Conservation (phyloP, 2,888 invertebrate species). For the Clistopyga incitator region DNA sequence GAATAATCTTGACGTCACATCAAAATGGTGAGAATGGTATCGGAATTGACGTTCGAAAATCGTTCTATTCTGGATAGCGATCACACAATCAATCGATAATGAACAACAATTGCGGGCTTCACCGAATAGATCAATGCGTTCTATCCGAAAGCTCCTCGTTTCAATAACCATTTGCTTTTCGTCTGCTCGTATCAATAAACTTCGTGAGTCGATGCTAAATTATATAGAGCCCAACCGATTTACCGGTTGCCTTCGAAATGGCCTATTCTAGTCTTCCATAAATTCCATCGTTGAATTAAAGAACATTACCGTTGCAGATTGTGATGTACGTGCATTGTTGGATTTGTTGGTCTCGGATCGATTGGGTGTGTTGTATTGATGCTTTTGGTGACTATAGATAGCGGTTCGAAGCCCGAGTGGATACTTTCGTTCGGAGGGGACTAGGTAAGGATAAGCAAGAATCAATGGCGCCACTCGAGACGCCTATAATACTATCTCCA, state of each 20-base stretch:
- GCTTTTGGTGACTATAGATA: conserved; percentile 4
- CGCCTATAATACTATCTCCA: conserved; percentile 55
- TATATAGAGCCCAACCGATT: neutral
- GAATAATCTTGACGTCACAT: too few relatives aligned
- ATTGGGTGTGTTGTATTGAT: conserved; percentile 3
- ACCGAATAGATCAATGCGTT: too few relatives aligned
- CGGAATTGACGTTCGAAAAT: too few relatives aligned
- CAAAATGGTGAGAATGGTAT: too few relatives aligned
- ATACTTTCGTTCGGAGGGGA: conserved; percentile 23
- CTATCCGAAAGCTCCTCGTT: too few relatives aligned
- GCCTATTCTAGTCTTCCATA: neutral
- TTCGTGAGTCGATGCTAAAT: too few relatives aligned
- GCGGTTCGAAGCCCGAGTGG: neutral
- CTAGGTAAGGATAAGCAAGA: conserved; percentile 46
- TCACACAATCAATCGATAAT: too few relatives aligned
- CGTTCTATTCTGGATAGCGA: too few relatives aligned
- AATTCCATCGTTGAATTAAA: neutral
- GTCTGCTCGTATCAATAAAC: too few relatives aligned
- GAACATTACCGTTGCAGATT: conserved; percentile 2
- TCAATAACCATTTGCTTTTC: too few relatives aligned
- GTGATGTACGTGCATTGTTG: neutral
- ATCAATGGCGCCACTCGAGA: conserved; percentile 63
- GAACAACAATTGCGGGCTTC: too few relatives aligned
- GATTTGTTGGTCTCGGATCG: conserved; percentile 3
- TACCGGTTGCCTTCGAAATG: neutral